These are phyloP conservation scores for Camelus bactrianus DNA, from an alignment of 2,113 vertebrate genomes.

Conservation along the genomic window DNA sequence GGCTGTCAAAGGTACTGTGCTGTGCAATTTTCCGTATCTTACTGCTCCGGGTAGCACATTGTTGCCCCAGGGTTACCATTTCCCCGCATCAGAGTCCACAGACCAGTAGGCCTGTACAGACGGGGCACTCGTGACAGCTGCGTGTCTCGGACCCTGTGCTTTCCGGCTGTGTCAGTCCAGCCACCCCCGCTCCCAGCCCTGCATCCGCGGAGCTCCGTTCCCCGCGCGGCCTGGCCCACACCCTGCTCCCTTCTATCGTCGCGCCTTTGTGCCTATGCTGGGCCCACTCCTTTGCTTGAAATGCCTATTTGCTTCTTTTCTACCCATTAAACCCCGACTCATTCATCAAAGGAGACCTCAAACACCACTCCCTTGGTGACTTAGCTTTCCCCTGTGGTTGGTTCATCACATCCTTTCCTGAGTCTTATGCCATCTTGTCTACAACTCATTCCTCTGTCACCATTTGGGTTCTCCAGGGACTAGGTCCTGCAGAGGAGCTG, in stretches of 20 bases:
- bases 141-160: not conserved
- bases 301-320: not conserved
- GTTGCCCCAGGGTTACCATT: conserved; percentile 35
- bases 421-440: not conserved
- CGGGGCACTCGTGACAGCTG: not conserved
- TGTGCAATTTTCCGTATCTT: conserved; percentile 50
- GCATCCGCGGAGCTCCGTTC: too few species aligned
- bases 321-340: not conserved
- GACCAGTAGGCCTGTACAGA: not conserved
- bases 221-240: not conserved
- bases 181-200: rapidly evolving
- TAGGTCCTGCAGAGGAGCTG: not conserved
- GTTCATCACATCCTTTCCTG: not conserved
- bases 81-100: not conserved
- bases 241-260: conserved; percentile 67
- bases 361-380: not conserved
- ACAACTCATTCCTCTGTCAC: not conserved
- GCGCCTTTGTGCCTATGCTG: not conserved
- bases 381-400: not conserved
- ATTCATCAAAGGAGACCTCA: not conserved
- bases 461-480: not conserved
- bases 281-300: not conserved
- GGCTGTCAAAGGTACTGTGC: conserved; percentile 37
- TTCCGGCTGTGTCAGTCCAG: not conserved
- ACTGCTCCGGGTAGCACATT: conserved; percentile 43